Conservation (phyloP, 2,888 invertebrate genomes). For the Lasiommata megera region DNA sequence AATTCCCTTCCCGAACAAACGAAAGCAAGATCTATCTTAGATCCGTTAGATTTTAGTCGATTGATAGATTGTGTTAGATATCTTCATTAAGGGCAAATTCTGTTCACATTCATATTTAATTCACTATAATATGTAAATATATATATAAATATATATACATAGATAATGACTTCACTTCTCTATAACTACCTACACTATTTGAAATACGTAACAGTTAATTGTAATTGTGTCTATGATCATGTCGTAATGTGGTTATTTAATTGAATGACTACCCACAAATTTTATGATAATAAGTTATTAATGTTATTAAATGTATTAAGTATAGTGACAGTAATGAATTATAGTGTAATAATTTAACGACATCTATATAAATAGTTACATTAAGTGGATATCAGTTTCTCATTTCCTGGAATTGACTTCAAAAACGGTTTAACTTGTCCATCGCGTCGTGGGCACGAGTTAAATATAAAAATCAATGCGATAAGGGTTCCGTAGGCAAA, state of each 20-base stretch:
- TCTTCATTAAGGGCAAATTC: neutral
- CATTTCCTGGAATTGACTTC: constrained; percentile 18
- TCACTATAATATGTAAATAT: neutral
- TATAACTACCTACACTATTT: constrained; percentile 10
- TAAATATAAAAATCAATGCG: neutral
- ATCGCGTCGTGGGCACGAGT: neutral
- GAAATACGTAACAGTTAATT: neutral
- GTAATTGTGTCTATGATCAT: neutral
- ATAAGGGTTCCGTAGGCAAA: neutral
- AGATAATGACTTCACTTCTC: constrained; percentile 1
- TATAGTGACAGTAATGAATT: neutral
- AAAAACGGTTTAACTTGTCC: neutral
- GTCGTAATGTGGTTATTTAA: neutral
- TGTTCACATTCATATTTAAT: constrained; percentile 1
- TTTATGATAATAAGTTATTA: neutral
- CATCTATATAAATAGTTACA: constrained; percentile 15
- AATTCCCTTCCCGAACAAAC: constrained; percentile 16
- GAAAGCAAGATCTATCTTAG: constrained; percentile 15
- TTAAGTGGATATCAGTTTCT: constrained; percentile 4
- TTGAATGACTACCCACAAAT: neutral
- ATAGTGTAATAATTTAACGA: constrained; percentile 6
- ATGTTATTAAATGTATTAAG: neutral
- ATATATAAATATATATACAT: constrained; percentile 5
- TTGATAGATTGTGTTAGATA: neutral
- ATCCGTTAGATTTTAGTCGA: neutral